These are phyloP conservation scores for Tyrophagus putrescentiae DNA, from an alignment of 1,140 invertebrate species.

Conservation along the genomic window DNA sequence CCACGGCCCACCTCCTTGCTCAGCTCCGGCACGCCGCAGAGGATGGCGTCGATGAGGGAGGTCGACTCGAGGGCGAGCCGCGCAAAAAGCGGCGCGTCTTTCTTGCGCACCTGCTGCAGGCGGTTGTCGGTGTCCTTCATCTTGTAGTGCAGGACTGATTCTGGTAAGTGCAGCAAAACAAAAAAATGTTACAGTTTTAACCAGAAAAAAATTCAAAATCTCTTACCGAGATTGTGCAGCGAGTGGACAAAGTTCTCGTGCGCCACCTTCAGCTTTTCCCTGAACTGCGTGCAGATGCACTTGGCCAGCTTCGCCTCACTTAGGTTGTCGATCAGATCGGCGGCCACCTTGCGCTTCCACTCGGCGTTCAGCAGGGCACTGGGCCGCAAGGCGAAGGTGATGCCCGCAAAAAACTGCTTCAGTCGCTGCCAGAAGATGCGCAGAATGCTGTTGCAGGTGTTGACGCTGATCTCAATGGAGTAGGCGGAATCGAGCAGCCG, in stretches of 20 bases:
- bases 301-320: constrained; percentile 53
- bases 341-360: constrained; percentile 57
- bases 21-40: constrained; percentile 57
- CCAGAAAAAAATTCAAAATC: too few species aligned
- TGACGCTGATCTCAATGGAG: constrained; percentile 58
- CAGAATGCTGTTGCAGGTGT: constrained; percentile 56
- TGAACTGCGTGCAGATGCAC: constrained; percentile 55
- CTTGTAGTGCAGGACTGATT: constrained; percentile 48
- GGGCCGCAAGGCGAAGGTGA: constrained; percentile 25
- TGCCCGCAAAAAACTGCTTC: constrained; percentile 37
- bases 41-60: constrained; percentile 58
- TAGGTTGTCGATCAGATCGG: constrained; percentile 55
- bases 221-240: constrained; percentile 46
- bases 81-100: constrained; percentile 61
- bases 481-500: constrained; percentile 59
- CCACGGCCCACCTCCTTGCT: constrained; percentile 69
- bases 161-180: background rate
- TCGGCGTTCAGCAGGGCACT: constrained; percentile 47
- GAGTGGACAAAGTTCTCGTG: constrained; percentile 53
- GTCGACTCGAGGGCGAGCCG: constrained; percentile 68
- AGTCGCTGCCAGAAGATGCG: constrained; percentile 58
- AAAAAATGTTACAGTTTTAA: constrained; percentile 6
- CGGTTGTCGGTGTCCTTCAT: constrained; percentile 67
- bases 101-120: constrained; percentile 51
- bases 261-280: constrained; percentile 43